Conservation (phyloP, 2,113 vertebrate species). For the Scalopus aquaticus region DNA sequence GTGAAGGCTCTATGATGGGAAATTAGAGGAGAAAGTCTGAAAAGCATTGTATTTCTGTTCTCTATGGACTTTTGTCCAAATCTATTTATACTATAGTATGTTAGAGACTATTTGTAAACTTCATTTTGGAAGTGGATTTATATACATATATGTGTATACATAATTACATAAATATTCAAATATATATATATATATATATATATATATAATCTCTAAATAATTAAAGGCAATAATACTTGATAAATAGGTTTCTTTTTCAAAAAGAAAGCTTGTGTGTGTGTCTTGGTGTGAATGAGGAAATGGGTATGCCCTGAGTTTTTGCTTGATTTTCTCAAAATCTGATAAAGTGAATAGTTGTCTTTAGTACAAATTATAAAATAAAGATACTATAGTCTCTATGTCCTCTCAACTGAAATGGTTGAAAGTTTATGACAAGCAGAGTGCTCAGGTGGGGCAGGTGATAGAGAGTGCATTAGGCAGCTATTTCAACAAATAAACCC, state of each 20-base stretch:
- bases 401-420: not conserved
- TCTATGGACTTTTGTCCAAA: not conserved
- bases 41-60: constrained; percentile 47
- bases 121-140: not conserved
- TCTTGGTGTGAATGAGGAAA: constrained; percentile 31
- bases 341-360: not conserved
- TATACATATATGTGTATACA: too few species aligned
- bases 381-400: not conserved
- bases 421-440: not conserved
- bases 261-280: not conserved
- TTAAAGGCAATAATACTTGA: not conserved
- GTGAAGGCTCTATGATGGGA: not conserved
- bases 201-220: not conserved
- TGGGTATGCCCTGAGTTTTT: not conserved
- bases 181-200: too few species aligned
- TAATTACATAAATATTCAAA: too few species aligned
- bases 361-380: not conserved
- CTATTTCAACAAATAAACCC: not conserved
- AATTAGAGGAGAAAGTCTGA: constrained; percentile 45
- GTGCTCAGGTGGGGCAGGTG: not conserved
- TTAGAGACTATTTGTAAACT: not conserved
- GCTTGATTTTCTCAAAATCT: not conserved
- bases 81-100: not conserved
- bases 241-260: constrained; percentile 39
- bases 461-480: not conserved